A percentile compares a stretch with the other conserved stretches of the same genome.
Conservation (phyloP, 2,113 vertebrate genomes). For the Chrysemys picta region DNA sequence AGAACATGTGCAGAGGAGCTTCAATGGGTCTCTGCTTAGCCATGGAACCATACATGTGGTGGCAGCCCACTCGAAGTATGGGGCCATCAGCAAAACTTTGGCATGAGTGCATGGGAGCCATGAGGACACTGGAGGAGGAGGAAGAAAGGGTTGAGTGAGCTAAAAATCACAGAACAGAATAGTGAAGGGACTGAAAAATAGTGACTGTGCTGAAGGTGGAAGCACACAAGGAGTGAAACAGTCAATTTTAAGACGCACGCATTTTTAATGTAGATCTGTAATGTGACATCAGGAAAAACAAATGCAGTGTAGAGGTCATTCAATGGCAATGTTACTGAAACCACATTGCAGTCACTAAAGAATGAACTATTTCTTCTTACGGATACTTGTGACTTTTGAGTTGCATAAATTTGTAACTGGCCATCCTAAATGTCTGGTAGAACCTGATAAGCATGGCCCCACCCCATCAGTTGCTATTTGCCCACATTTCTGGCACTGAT, state of each 20-base stretch:
- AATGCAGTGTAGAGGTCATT: neutral
- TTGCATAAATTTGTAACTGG: neutral
- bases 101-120: neutral
- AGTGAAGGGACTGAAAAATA: neutral
- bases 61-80: neutral
- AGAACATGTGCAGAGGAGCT: neutral
- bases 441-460: neutral
- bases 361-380: neutral
- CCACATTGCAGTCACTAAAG: neutral
- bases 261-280: neutral
- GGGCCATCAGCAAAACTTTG: neutral
- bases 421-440: neutral
- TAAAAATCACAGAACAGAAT: neutral
- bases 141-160: rapidly evolving
- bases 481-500: neutral
- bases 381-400: neutral
- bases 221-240: neutral
- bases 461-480: neutral
- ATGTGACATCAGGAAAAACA: neutral
- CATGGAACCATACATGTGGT: neutral
- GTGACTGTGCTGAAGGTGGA: neutral
- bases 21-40: neutral
- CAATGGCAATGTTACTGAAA: neutral
- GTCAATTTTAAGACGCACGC: neutral
- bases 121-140: rapidly evolving